phyloP scores from a whole-genome alignment of 2,797 vertebrate species.

The Lepus oiostolus region DNA sequence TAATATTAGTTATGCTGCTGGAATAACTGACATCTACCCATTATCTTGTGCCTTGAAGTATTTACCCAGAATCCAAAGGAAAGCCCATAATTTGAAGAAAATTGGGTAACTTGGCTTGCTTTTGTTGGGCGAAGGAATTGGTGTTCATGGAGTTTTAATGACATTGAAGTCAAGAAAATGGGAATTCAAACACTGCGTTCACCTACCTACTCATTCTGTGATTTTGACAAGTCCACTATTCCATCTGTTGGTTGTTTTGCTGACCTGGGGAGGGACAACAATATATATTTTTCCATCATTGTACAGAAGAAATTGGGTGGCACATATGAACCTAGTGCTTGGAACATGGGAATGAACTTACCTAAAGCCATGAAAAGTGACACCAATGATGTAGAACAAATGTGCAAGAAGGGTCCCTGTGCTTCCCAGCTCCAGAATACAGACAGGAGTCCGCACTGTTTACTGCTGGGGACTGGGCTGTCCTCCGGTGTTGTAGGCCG shows the following conservation, averaged over 20 bases:
- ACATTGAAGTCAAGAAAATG: neutral
- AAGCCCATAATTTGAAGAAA: neutral
- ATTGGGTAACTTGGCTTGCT: neutral
- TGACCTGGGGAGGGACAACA: neutral
- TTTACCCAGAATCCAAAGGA: neutral
- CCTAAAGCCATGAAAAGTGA: neutral
- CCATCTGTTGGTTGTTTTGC: neutral
- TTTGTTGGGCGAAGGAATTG: neutral
- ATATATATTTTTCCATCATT: neutral
- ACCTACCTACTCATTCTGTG: neutral
- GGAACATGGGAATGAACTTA: neutral
- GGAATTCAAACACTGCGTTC: neutral
- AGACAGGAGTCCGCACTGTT: fast-evolving
- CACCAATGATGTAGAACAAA: fast-evolving
- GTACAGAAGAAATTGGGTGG: neutral
- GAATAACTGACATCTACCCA: fast-evolving
- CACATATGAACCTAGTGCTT: neutral
- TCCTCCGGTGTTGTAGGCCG: neutral
- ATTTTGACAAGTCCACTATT: neutral
- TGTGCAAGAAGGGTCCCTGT: neutral
- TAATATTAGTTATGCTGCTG: fast-evolving
- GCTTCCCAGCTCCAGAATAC: neutral
- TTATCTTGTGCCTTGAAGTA: neutral
- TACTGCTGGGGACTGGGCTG: neutral
- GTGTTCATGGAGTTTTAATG: neutral